A percentile compares a stretch with the other conserved stretches of the same genome.
These are phyloP conservation scores for Steromphala cineraria DNA, from an alignment of 2,888 invertebrate species.

Conservation along the genomic window DNA sequence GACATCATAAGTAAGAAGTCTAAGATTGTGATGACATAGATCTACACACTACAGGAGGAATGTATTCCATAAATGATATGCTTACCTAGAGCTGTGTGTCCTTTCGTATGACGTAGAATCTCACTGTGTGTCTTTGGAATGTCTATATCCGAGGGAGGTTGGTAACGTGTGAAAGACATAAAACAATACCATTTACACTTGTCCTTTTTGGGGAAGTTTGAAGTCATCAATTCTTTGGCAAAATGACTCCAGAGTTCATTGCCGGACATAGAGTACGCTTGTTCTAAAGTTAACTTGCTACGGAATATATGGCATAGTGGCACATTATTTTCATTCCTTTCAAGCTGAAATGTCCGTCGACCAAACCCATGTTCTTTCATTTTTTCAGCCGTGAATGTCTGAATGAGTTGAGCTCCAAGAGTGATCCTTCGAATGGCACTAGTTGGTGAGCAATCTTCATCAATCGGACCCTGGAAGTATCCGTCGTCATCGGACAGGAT, in stretches of 20 bases:
- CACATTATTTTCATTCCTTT: constrained; percentile 79
- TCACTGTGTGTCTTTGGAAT: constrained; percentile 76
- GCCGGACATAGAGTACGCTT: constrained; percentile 84
- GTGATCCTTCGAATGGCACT: constrained; percentile 86
- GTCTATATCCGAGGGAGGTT: constrained; percentile 79
- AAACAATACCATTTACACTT: constrained; percentile 90
- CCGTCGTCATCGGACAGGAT: constrained; percentile 88
- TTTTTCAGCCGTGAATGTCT: constrained; percentile 91
- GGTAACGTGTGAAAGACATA: constrained; percentile 89
- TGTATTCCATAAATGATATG: neutral
- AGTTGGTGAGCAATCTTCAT: constrained; percentile 81
- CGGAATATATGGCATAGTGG: constrained; percentile 84
- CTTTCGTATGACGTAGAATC: constrained; percentile 76
- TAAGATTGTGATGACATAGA: too few relatives aligned
- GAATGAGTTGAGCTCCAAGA: constrained; percentile 86
- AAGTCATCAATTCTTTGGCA: constrained; percentile 89
- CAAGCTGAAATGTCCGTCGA: constrained; percentile 88
- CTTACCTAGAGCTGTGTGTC: constrained; percentile 90
- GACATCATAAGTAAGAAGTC: too few relatives aligned
- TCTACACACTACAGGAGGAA: too few relatives aligned
- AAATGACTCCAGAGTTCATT: constrained; percentile 89
- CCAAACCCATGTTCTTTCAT: constrained; percentile 86
- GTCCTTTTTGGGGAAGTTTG: constrained; percentile 76
- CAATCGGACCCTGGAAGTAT: constrained; percentile 83
- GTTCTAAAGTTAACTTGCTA: constrained; percentile 83